Percentiles rank a stretch among this genome's conserved stretches.
Evolutionary conservation across 2,888 invertebrate species (phyloP).

Genomic region (Phania funesta): DNA sequence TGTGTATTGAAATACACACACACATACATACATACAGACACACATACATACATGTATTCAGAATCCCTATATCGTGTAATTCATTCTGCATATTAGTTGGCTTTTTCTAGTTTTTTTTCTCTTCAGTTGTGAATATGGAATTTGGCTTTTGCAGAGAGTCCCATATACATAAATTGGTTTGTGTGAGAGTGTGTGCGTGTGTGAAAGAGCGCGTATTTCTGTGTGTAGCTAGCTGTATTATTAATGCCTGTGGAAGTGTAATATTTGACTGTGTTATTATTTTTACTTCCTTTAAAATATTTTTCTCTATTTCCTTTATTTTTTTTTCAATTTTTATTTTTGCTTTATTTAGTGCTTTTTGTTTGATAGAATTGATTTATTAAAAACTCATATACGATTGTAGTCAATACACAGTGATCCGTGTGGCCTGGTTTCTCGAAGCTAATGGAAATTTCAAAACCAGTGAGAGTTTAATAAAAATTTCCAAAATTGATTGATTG

Average conservation of each 20-base stretch:
- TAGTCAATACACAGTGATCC: conserved; percentile 45
- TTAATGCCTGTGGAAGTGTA: conserved; percentile 12
- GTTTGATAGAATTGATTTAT: conserved; percentile 66
- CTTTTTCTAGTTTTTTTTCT: conserved; percentile 23
- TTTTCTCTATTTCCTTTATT: conserved; percentile 1
- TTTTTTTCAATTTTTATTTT: neutral
- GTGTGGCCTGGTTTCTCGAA: conserved; percentile 39
- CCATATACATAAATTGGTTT: neutral
- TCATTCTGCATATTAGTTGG: neutral
- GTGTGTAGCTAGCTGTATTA: too few species aligned
- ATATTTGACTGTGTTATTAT: conserved; percentile 54
- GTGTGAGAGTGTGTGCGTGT: neutral
- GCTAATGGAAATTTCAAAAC: conserved; percentile 48
- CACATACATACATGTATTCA: neutral
- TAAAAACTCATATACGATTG: conserved; percentile 45
- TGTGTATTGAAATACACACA: neutral
- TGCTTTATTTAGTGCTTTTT: conserved; percentile 42
- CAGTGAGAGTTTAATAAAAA: conserved; percentile 25
- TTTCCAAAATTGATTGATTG: conserved; percentile 45
- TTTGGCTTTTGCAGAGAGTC: conserved; percentile 28
- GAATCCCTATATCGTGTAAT: conserved; percentile 3
- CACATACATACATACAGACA: conserved; percentile 7
- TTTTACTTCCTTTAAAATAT: conserved; percentile 39
- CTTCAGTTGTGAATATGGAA: conserved; percentile 54
- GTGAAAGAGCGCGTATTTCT: neutral